A percentile compares a stretch with the other conserved stretches of the same genome.
Conservation (phyloP, 2,888 invertebrate genomes). For the Copidosoma aretas region DNA sequence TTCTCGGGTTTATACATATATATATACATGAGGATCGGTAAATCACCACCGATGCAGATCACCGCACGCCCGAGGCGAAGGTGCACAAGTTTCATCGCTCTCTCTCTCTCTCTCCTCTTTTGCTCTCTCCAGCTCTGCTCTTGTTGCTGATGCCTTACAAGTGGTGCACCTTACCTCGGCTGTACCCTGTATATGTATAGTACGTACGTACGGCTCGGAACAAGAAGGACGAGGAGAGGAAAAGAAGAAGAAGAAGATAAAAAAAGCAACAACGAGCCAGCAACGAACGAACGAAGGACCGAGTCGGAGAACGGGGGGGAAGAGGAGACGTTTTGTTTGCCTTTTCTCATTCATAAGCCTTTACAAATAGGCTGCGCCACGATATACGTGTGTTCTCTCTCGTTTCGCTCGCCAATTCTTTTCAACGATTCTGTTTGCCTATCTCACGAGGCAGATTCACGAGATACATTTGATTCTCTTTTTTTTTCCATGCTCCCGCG, state of each 20-base stretch:
- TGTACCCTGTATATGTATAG: too few relatives aligned
- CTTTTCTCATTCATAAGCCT: constrained; percentile 35
- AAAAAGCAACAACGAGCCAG: not conserved
- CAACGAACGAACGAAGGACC: not conserved
- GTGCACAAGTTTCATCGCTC: constrained; percentile 25
- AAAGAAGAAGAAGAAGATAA: not conserved
- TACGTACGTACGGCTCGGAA: too few relatives aligned
- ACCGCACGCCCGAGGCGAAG: constrained; percentile 45
- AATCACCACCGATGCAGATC: constrained; percentile 53
- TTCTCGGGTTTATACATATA: constrained; percentile 49
- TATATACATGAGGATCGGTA: constrained; percentile 32
- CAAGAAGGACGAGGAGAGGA: too few relatives aligned
- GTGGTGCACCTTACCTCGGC: constrained; percentile 32
- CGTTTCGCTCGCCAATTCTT: not conserved
- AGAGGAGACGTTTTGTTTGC: constrained; percentile 24
- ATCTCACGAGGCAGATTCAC: constrained; percentile 5
- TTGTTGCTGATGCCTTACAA: constrained; percentile 24
- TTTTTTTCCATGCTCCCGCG: too few relatives aligned
- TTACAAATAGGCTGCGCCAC: constrained; percentile 29
- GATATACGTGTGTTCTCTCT: too few relatives aligned
- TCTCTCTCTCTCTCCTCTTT: constrained; percentile 8
- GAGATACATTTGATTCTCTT: not conserved
- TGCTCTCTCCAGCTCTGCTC: constrained; percentile 15
- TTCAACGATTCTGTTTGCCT: constrained; percentile 8
- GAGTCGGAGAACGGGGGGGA: not conserved